A percentile compares a stretch with the other conserved stretches of the same genome.
Conservation (phyloP, 2,113 vertebrate genomes). For the Chaetodon auriga region DNA sequence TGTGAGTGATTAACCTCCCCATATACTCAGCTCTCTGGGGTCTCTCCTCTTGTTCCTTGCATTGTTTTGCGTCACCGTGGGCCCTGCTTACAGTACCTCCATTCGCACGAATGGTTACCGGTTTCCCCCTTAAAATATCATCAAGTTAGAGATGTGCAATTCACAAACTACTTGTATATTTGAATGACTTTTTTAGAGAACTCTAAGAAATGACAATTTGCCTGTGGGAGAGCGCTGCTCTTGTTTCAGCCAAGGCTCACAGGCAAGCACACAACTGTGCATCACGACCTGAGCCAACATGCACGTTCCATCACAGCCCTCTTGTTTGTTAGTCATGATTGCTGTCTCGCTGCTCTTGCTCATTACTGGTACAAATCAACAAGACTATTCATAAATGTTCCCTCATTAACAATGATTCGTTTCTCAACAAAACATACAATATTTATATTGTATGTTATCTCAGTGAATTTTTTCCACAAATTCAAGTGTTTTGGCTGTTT, state of each 20-base stretch:
- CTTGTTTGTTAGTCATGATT: slow-evolving; percentile 2
- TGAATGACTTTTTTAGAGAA: slow-evolving; percentile 32
- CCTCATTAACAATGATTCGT: not conserved
- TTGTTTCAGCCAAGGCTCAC: slow-evolving; percentile 2
- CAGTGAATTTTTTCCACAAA: not conserved
- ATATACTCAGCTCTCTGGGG: slow-evolving; percentile 35
- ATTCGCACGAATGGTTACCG: slow-evolving; percentile 17
- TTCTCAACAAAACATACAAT: not conserved
- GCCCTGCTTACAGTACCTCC: slow-evolving; percentile 1
- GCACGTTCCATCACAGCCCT: not conserved
- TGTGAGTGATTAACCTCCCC: slow-evolving; percentile 58
- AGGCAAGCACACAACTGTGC: slow-evolving; percentile 6
- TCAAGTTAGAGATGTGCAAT: not conserved
- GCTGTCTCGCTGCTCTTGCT: slow-evolving; percentile 10
- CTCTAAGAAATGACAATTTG: slow-evolving; percentile 6
- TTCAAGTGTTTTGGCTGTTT: not conserved
- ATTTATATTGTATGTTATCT: too few species aligned
- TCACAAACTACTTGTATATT: slow-evolving; percentile 3
- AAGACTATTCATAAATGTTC: not conserved
- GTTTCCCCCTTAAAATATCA: not conserved
- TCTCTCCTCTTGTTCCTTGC: slow-evolving; percentile 69
- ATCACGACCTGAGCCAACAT: slow-evolving; percentile 6
- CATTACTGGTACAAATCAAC: not conserved
- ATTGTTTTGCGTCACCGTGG: slow-evolving; percentile 76
- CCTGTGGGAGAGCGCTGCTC: not conserved